phyloP scores from a whole-genome alignment of 2,888 invertebrate species.

The Papilio gigon region DNA sequence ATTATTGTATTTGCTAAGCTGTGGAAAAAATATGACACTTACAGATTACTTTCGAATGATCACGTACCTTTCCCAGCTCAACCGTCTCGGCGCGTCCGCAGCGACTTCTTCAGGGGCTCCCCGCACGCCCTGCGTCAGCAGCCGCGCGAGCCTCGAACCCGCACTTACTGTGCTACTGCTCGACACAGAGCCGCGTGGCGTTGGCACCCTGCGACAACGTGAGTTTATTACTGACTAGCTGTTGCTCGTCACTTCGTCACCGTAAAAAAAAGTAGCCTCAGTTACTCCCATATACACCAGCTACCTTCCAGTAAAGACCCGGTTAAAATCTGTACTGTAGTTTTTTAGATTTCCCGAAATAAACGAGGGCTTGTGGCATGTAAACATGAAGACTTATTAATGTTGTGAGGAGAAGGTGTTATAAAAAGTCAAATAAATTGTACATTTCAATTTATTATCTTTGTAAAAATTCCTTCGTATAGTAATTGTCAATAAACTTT shows the following conservation, averaged over 20 bases:
- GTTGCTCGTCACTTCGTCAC: too few relatives aligned
- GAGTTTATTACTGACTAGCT: too few relatives aligned
- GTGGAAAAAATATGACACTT: background rate
- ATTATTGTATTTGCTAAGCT: too few relatives aligned
- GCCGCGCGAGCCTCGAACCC: conserved; percentile 65
- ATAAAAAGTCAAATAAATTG: too few relatives aligned
- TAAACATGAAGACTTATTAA: too few relatives aligned
- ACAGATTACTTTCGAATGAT: background rate
- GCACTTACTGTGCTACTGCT: conserved; percentile 66
- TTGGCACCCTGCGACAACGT: conserved; percentile 65
- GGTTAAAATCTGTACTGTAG: too few relatives aligned
- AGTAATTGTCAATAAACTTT: conserved; percentile 19
- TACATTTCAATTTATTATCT: background rate
- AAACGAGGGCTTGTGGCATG: too few relatives aligned
- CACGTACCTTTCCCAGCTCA: conserved; percentile 85
- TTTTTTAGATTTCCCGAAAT: too few relatives aligned
- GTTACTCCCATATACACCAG: too few relatives aligned
- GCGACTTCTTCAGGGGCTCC: conserved; percentile 71
- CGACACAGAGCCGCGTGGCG: conserved; percentile 73
- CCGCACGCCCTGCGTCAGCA: conserved; percentile 70
- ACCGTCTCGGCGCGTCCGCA: conserved; percentile 77
- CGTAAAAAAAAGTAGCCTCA: too few relatives aligned
- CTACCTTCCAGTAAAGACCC: too few relatives aligned
- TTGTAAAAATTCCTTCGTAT: conserved; percentile 11
- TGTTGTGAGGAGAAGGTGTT: too few relatives aligned